Evolutionary conservation across 2,888 invertebrate genomes (phyloP).

Genomic region (Copidosoma aretas): DNA sequence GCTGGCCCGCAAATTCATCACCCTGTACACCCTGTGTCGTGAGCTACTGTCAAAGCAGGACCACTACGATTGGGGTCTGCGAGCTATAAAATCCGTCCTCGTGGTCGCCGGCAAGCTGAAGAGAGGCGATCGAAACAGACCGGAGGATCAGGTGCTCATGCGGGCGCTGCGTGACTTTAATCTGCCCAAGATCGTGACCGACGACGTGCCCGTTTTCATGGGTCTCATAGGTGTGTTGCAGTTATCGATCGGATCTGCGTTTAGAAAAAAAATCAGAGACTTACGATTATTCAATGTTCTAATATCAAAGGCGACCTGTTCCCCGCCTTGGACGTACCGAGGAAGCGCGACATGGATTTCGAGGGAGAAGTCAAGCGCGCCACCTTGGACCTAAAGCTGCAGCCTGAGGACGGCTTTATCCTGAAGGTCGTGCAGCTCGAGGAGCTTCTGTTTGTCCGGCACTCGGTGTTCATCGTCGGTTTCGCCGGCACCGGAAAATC

Average conservation of each 20-base stretch:
- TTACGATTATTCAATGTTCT: too few relatives aligned
- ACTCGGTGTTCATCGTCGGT: conserved; percentile 89
- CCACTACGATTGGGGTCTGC: conserved; percentile 95
- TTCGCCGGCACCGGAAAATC: conserved; percentile 91
- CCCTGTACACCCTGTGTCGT: conserved; percentile 86
- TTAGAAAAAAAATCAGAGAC: too few relatives aligned
- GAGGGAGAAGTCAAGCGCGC: conserved; percentile 81
- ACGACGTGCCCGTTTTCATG: conserved; percentile 91
- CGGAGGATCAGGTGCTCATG: conserved; percentile 95
- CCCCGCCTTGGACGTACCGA: conserved; percentile 89
- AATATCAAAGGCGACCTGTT: conserved; percentile 79
- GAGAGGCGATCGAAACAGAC: conserved; percentile 75
- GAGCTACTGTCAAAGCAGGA: conserved; percentile 93
- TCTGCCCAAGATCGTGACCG: conserved; percentile 92
- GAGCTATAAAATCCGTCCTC: conserved; percentile 94
- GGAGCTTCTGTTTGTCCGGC: conserved; percentile 90
- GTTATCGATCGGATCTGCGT: too few relatives aligned
- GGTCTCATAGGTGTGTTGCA: conserved; percentile 76
- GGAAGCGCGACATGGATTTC: conserved; percentile 84
- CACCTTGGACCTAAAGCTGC: conserved; percentile 81
- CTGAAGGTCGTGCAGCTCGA: conserved; percentile 90
- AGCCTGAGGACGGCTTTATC: conserved; percentile 89
- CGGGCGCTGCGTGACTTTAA: conserved; percentile 93
- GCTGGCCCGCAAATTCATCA: conserved; percentile 91
- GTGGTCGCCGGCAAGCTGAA: conserved; percentile 93